phyloP scores from a whole-genome alignment of 2,797 vertebrate genomes.

The Oophaga sylvatica region DNA sequence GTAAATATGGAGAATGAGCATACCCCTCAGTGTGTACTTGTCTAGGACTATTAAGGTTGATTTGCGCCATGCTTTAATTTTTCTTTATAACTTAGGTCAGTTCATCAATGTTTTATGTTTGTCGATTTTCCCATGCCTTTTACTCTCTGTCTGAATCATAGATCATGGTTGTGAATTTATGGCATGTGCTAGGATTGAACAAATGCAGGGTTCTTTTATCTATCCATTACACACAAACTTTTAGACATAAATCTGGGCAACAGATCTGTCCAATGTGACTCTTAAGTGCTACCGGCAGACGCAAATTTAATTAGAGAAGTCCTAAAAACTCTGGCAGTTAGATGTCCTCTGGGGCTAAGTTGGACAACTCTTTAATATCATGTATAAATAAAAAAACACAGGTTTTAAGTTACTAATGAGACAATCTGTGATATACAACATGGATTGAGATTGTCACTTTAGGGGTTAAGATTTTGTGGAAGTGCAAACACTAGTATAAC shows the following conservation, averaged over 20 bases:
- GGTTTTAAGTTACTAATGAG: background rate
- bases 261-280: constrained; percentile 20
- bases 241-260: background rate
- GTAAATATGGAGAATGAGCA: background rate
- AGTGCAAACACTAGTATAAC: constrained; percentile 14
- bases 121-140: constrained; percentile 6
- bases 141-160: constrained; percentile 14
- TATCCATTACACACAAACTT: background rate
- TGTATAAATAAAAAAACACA: constrained; percentile 18
- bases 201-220: background rate
- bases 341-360: background rate
- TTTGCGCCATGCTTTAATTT: background rate
- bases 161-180: constrained; percentile 21
- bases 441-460: constrained; percentile 1
- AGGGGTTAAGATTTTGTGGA: constrained; percentile 44
- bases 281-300: constrained; percentile 7
- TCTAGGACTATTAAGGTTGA: constrained; percentile 13
- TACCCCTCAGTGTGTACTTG: background rate
- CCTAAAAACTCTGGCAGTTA: constrained; percentile 1
- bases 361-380: constrained; percentile 14
- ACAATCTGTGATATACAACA: background rate
- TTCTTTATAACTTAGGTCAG: constrained; percentile 27
- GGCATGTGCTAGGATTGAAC: constrained; percentile 6
- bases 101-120: constrained; percentile 27
- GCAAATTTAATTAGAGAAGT: constrained; percentile 31